Base-by-base conservation (phyloP, 2,113 vertebrate species). In the Dipodomys merriami region DNA sequence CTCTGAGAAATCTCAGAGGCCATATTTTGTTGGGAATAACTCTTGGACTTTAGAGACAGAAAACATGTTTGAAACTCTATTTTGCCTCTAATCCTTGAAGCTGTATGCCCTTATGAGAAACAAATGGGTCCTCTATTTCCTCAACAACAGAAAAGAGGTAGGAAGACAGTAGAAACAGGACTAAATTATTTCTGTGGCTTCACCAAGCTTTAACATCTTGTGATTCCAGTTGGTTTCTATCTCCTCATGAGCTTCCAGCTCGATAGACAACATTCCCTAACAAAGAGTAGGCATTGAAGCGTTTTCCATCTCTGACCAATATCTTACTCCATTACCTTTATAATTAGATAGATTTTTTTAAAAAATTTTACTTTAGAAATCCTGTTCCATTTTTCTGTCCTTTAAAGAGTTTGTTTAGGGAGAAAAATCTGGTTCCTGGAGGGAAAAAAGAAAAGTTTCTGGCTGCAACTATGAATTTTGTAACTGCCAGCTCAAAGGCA, bases 391-490 rank as follows among this genome's bases (percentile, higher is more conserved):
- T 91, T 91, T 91, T 44, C 35, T 29, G 64, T 83, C 81, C 82
- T 93, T 74, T 62, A 64, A 96, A 91, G 87, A 90, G 74, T 93
- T 95, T 96, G 74, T 91, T 94, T 95, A 65, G 60, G 69, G 88
- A 96, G 25, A 95, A 80, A 39, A 95, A 94, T 86, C 79, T 91
- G 30, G 79, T 64, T 90, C 76, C 86, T 93, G 10, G 10, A 88
- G 57, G 67, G 27, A 85, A 83, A 67, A 46, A 87, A 82, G 39
- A 74, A 94, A 97, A 95, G 81, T 97, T 96, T 96, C 85, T 93
- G 91, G 95, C 90, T 77, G 39, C 90, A 96, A 96, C 82, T 90
- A 57, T 95, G 96, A 96, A 93, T 97, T 94, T 94, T 94, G 39
- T 96, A 90, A 95, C 78, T 65, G 84, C 57, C 82, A 73, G 84